A percentile compares a stretch with the other conserved stretches of the same genome.
Evolutionary conservation across 2,797 vertebrate genomes (phyloP).

Genomic region (Ceryle rudis): DNA sequence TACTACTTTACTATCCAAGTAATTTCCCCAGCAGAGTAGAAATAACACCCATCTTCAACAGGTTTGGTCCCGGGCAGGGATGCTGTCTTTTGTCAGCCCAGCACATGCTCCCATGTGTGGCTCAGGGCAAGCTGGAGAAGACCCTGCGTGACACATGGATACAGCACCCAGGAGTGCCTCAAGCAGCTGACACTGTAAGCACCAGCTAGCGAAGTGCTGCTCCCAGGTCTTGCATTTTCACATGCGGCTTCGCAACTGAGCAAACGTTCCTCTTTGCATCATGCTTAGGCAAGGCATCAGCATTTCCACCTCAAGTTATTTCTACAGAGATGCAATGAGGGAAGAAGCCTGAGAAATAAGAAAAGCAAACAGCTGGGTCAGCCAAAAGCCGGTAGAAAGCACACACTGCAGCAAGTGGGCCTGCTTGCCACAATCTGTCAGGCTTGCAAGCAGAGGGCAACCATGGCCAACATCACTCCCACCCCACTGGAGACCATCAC

Average conservation of each 20-base stretch:
- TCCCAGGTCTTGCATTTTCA: neutral
- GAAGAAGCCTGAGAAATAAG: neutral
- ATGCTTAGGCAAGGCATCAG: neutral
- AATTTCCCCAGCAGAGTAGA: neutral
- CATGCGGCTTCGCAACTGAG: neutral
- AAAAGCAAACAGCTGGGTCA: neutral
- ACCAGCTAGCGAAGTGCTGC: neutral
- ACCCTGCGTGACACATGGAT: neutral
- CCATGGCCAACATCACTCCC: neutral
- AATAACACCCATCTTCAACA: constrained; percentile 8
- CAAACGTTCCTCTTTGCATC: neutral
- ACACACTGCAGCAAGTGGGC: neutral
- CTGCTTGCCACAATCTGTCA: neutral
- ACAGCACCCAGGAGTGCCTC: neutral
- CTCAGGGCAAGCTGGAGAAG: neutral
- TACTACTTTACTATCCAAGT: constrained; percentile 50
- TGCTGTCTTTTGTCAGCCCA: neutral
- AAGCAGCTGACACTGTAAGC: neutral
- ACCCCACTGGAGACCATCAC: neutral
- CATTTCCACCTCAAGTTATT: neutral
- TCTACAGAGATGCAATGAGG: neutral
- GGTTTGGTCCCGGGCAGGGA: neutral
- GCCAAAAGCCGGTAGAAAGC: neutral
- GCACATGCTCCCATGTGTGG: fast-evolving
- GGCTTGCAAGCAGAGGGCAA: neutral